Evolutionary conservation across 2,797 vertebrate genomes (phyloP).

Genomic region (Fistularia tabacaria): DNA sequence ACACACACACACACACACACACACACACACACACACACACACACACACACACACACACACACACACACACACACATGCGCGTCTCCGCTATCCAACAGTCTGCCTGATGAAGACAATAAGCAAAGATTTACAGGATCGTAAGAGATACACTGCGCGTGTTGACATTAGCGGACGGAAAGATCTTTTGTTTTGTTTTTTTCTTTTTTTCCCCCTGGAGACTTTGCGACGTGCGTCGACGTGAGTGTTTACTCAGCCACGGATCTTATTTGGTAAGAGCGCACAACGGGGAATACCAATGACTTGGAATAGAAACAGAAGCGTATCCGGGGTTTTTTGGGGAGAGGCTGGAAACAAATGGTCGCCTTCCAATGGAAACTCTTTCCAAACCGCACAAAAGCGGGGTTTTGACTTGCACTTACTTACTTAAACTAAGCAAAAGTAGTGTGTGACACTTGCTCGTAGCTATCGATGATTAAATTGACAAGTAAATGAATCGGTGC

Average conservation of each 20-base stretch:
- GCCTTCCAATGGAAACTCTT: too few relatives aligned
- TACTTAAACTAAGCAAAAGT: too few relatives aligned
- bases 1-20: not conserved
- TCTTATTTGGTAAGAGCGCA: constrained; percentile 4
- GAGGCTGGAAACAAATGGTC: too few relatives aligned
- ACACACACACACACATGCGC: not conserved
- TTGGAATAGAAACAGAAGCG: not conserved
- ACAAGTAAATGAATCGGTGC: too few relatives aligned
- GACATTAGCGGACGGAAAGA: constrained; percentile 28
- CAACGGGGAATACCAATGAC: constrained; percentile 11
- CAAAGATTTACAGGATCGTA: constrained; percentile 36
- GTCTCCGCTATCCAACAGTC: constrained; percentile 6
- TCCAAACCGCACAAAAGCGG: too few relatives aligned
- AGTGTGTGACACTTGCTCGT: too few relatives aligned
- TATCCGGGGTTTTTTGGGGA: not conserved
- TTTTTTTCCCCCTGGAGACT: not conserved
- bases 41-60: not conserved
- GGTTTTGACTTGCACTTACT: too few relatives aligned
- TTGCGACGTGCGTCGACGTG: constrained; percentile 6
- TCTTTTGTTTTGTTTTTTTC: not conserved
- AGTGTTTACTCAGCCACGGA: constrained; percentile 7
- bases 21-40: not conserved
- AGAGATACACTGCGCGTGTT: constrained; percentile 29
- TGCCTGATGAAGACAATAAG: constrained; percentile 27
- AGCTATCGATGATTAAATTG: too few relatives aligned